Evolutionary conservation across 2,797 vertebrate genomes (phyloP).

Genomic region (Brotogeris chrysoptera): DNA sequence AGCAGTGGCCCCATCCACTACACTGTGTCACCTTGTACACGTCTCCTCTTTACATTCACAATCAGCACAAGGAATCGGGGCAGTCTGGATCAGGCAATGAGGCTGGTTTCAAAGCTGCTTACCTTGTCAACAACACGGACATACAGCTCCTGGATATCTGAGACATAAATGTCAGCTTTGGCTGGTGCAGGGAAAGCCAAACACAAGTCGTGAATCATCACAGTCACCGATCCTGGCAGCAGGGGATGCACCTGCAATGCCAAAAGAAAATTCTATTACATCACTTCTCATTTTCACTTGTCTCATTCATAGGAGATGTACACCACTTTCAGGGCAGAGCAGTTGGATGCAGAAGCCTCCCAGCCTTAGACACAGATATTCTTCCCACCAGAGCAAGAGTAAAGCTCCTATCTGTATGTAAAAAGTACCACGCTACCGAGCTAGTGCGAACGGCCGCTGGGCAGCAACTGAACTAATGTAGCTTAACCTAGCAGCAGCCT

Average conservation of each 20-base stretch:
- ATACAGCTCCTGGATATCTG: conserved; percentile 91
- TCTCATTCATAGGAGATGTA: neutral
- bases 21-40: rapidly evolving
- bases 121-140: conserved; percentile 97
- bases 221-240: conserved; percentile 77
- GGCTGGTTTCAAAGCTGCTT: conserved; percentile 41
- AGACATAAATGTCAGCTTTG: conserved; percentile 83
- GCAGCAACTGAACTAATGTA: neutral
- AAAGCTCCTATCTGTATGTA: neutral
- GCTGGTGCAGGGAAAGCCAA: conserved; percentile 82
- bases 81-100: neutral
- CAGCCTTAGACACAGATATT: neutral
- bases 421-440: neutral
- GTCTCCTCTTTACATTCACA: neutral
- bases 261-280: neutral
- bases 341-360: neutral
- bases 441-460: neutral
- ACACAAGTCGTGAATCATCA: conserved; percentile 91
- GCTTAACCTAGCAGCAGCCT: neutral
- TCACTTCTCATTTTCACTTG: neutral
- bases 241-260: conserved; percentile 84
- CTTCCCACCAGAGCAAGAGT: neutral
- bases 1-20: neutral
- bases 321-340: neutral
- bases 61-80: neutral